These are phyloP conservation scores for Cephalopterus ornatus DNA, from an alignment of 2,113 vertebrate genomes.

Conservation along the genomic window DNA sequence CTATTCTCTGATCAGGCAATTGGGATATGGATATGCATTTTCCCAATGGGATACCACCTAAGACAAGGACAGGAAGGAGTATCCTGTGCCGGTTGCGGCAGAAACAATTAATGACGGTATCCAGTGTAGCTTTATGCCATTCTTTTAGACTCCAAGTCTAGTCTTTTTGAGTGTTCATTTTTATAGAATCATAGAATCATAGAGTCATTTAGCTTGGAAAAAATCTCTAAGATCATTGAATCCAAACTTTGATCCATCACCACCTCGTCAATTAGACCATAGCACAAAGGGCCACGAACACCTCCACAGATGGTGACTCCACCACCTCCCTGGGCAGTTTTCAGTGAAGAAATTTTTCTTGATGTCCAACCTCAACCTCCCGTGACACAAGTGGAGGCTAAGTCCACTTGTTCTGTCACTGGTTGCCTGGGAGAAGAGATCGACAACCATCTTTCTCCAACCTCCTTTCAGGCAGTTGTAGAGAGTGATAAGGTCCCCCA, in stretches of 20 bases:
- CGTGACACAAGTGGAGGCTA: neutral
- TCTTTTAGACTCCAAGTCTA: neutral
- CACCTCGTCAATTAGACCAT: neutral
- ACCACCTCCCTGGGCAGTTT: neutral
- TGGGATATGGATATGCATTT: neutral
- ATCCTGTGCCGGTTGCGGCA: neutral
- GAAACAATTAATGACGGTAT: neutral
- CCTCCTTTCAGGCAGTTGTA: neutral
- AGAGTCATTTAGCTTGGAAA: neutral
- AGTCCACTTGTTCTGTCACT: neutral
- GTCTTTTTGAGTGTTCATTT: neutral
- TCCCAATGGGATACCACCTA: neutral
- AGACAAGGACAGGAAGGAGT: neutral
- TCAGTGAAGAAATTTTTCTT: neutral
- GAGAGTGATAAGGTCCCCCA: neutral
- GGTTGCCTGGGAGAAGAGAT: neutral
- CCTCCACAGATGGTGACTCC: neutral
- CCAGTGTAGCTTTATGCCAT: rapidly evolving
- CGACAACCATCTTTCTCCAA: neutral
- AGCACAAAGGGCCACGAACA: neutral
- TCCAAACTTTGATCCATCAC: neutral
- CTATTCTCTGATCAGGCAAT: neutral
- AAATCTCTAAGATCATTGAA: neutral
- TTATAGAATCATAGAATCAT: neutral
- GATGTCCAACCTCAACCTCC: neutral